Base-by-base conservation (phyloP, 2,113 vertebrate genomes). In the Orcinus orca region DNA sequence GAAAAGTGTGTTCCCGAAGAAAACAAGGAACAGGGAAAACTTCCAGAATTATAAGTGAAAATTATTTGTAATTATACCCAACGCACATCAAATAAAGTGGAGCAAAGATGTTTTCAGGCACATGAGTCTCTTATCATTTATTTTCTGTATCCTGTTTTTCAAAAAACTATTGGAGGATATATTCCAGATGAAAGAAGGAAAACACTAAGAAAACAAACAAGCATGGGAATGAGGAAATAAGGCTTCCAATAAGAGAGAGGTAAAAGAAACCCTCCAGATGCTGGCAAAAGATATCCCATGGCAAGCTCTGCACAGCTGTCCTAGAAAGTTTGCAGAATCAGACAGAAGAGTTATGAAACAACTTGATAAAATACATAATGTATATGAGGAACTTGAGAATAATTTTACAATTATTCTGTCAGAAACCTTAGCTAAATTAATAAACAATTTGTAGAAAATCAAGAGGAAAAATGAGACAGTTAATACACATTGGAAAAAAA, bases 161-260 rank as follows among this genome's bases (percentile, higher is more conserved):
- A 47, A 3, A 38, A 53, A 87, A 74, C 4, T 17, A 25, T 20
- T 60, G n/a, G 26, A 92, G 21, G 3, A 58, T 31, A 1, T 81
- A 73, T 9, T 90, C 36, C n/a, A 65, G 26, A 58, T 53, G 53
- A 65, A 85, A 21, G 6, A 31, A 53, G 8, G 1, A 79, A 2
- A 53, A 91, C 85, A 50, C 20, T 20, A 60, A 62, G 41, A 65
- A 29, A 33, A 74, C 8, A 38, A 31, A 33, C 0, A 58, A 95
- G 62, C 7, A 90, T 53, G 55, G 13, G 9, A 85, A 77, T 47
- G 20, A 92, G 92, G 15, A 67, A 88, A 96, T 81, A 93, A 33
- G 62, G 3, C 50, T 74, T 87, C 87, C 86, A 77, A 67, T 82
- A 81, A 79, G 1, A 29, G 47, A 95, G 96, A 80, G 55, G 63